These are phyloP conservation scores for Drosophila mimetica DNA, from an alignment of 2,888 invertebrate species.

Conservation along the genomic window DNA sequence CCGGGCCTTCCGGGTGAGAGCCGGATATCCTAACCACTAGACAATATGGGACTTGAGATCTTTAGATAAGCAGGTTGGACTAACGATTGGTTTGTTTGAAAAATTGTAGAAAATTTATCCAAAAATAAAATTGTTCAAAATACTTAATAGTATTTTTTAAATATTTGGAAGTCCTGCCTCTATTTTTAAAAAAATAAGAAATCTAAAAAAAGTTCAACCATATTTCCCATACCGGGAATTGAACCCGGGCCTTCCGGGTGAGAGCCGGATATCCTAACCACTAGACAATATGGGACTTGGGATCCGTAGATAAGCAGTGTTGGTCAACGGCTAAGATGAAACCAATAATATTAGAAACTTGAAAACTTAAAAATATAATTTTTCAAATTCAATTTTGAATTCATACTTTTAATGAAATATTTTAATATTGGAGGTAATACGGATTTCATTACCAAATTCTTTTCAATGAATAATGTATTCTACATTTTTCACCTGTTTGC, in stretches of 20 bases:
- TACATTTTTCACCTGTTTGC: no score
- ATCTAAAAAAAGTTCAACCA: no score
- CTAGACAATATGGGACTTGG: slow-evolving; percentile 82
- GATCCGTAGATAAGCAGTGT: neutral
- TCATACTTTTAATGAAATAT: no score
- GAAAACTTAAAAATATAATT: no score
- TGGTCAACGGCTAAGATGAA: neutral
- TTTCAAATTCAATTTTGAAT: no score
- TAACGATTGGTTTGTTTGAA: neutral
- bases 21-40: slow-evolving; percentile 84
- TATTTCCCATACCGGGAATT: slow-evolving; percentile 88
- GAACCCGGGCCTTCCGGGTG: slow-evolving; percentile 90
- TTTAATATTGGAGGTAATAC: no score
- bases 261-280: slow-evolving; percentile 84
- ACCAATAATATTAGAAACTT: neutral
- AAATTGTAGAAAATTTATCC: neutral
- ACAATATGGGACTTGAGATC: slow-evolving; percentile 73
- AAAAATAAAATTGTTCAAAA: no score
- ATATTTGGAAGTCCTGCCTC: no score
- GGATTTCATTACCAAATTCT: no score
- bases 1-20: slow-evolving; percentile 88
- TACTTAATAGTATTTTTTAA: no score
- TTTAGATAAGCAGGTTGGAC: neutral
- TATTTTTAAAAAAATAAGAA: no score
- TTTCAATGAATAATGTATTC: no score